Percentiles rank a stretch among this genome's conserved stretches.
phyloP scores from a whole-genome alignment of 2,797 vertebrate species.

The Eupleurogrammus muticus region DNA sequence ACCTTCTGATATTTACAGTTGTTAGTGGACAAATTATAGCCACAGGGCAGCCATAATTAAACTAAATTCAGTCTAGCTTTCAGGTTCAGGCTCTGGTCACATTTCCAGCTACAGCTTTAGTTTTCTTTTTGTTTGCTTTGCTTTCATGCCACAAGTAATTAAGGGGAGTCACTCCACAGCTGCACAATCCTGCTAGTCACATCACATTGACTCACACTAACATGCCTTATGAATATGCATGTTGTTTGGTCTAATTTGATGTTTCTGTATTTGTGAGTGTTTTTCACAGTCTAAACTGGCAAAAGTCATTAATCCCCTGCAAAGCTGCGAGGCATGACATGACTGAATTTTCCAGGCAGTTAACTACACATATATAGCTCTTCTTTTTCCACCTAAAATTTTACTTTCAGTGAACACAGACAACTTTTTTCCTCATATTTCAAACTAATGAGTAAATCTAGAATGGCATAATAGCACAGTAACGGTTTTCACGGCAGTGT shows the following conservation, averaged over 20 bases:
- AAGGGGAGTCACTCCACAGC: constrained; percentile 4
- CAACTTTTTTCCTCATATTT: background rate
- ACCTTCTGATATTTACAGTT: constrained; percentile 21
- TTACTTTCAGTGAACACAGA: constrained; percentile 9
- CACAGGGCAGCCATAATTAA: constrained; percentile 29
- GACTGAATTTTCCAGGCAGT: constrained; percentile 14
- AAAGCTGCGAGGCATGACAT: constrained; percentile 62
- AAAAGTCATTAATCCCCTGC: constrained; percentile 68
- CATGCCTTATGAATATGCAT: background rate
- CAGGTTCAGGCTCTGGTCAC: constrained; percentile 27
- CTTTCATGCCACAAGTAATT: background rate
- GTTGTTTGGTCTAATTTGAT: constrained; percentile 1
- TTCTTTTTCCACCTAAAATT: no score
- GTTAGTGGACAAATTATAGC: constrained; percentile 36
- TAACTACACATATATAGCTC: background rate
- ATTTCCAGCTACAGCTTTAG: constrained; percentile 10
- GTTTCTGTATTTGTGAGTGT: constrained; percentile 13
- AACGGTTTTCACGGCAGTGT: background rate
- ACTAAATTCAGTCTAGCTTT: constrained; percentile 28
- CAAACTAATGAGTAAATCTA: constrained; percentile 10
- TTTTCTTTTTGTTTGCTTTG: constrained; percentile 1
- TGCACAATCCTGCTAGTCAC: constrained; percentile 2
- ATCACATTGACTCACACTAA: background rate
- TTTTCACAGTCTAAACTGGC: constrained; percentile 22
- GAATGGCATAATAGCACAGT: background rate